These are phyloP conservation scores for Nomada ferruginata DNA, from an alignment of 2,888 invertebrate species.

Conservation along the genomic window DNA sequence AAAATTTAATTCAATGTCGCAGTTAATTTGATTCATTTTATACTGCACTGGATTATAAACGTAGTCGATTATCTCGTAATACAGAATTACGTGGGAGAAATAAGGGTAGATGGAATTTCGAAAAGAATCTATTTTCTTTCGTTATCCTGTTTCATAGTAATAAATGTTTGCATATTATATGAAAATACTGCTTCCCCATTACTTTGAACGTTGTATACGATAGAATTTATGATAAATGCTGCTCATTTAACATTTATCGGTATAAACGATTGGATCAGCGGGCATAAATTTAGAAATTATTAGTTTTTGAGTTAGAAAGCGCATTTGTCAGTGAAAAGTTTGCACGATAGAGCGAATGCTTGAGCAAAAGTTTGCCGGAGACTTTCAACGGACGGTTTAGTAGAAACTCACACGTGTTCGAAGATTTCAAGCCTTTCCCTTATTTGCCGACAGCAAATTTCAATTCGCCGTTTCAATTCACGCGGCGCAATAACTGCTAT, in stretches of 20 bases:
- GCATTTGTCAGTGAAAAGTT: neutral
- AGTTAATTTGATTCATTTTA: too few species aligned
- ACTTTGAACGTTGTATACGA: neutral
- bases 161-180: neutral
- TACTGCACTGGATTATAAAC: too few species aligned
- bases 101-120: too few species aligned
- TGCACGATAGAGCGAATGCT: neutral
- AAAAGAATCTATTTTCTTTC: too few species aligned
- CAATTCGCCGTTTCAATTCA: conserved; percentile 49
- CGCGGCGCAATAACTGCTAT: conserved; percentile 34
- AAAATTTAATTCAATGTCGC: too few species aligned
- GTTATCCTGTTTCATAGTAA: too few species aligned
- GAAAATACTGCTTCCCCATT: neutral
- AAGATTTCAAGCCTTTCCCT: conserved; percentile 47
- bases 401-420: conserved; percentile 17
- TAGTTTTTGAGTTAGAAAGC: neutral
- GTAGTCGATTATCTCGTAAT: too few species aligned
- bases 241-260: neutral
- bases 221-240: neutral
- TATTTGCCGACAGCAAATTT: conserved; percentile 49
- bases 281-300: conserved; percentile 11
- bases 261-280: neutral
- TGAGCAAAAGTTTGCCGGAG: conserved; percentile 9
- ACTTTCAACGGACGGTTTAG: conserved; percentile 1
- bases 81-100: too few species aligned